phyloP scores from a whole-genome alignment of 2,113 vertebrate species.

The Callocephalon fimbriatum region DNA sequence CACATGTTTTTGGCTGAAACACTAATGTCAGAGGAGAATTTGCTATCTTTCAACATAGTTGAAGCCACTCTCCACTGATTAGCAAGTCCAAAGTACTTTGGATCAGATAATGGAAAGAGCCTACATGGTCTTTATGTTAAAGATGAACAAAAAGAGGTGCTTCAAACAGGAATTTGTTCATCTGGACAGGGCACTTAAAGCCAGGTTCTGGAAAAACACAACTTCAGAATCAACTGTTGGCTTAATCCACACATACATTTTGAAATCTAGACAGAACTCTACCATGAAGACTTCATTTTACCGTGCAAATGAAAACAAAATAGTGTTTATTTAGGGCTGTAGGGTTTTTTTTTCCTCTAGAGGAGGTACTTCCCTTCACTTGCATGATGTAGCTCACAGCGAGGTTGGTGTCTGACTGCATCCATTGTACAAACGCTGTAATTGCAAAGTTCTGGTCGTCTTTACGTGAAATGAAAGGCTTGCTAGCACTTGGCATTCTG shows the following conservation, averaged over 20 bases:
- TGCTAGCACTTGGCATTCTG: not conserved
- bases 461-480: not conserved
- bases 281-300: not conserved
- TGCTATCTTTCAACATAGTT: not conserved
- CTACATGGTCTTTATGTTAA: fast-evolving
- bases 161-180: not conserved
- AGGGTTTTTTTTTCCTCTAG: not conserved
- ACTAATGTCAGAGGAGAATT: not conserved
- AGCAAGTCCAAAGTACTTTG: not conserved
- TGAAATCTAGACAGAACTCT: not conserved
- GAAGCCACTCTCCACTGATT: not conserved
- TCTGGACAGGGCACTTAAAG: not conserved
- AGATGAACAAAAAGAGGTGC: not conserved
- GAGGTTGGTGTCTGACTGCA: not conserved
- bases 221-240: not conserved
- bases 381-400: not conserved
- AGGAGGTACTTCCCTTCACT: not conserved
- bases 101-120: not conserved
- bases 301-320: not conserved
- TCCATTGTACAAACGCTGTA: not conserved
- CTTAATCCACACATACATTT: not conserved
- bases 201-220: not conserved
- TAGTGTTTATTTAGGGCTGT: not conserved
- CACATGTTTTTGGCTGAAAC: not conserved
- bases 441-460: not conserved